A percentile compares a stretch with the other conserved stretches of the same genome.
Conservation (phyloP, 2,113 vertebrate species). For the Pachypanchax playfairii region DNA sequence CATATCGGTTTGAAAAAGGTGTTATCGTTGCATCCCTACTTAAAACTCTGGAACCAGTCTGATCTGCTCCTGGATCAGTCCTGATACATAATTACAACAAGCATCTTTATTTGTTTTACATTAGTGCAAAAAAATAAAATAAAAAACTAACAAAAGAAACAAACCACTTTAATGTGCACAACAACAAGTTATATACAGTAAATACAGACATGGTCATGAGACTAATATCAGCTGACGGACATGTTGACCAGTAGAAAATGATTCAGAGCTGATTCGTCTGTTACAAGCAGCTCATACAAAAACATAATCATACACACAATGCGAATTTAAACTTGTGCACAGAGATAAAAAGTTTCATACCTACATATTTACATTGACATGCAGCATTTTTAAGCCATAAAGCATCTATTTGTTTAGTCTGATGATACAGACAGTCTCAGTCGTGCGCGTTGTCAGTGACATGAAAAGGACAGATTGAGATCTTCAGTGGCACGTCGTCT, state of each 20-base stretch:
- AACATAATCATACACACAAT: no score
- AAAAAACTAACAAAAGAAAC: no score
- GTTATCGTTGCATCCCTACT: no score
- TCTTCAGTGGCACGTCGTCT: conserved; percentile 18
- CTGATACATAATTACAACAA: not conserved
- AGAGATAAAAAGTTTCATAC: not conserved
- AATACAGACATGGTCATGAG: not conserved
- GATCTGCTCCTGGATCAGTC: not conserved
- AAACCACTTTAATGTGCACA: not conserved
- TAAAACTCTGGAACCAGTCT: not conserved
- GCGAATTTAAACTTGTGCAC: no score
- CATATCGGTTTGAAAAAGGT: no score
- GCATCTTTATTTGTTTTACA: not conserved
- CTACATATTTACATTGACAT: not conserved
- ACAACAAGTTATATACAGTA: not conserved
- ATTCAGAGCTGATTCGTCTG: conserved; percentile 7
- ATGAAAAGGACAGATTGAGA: not conserved
- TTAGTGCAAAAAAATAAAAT: not conserved
- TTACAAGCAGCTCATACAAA: no score
- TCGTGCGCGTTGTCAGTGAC: not conserved
- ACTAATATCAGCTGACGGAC: not conserved
- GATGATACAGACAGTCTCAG: not conserved
- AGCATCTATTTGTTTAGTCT: not conserved
- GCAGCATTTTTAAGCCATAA: conserved; percentile 2
- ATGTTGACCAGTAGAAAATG: conserved; percentile 16